These are phyloP conservation scores for Catocala sponsa DNA, from an alignment of 2,888 invertebrate species.

Conservation along the genomic window DNA sequence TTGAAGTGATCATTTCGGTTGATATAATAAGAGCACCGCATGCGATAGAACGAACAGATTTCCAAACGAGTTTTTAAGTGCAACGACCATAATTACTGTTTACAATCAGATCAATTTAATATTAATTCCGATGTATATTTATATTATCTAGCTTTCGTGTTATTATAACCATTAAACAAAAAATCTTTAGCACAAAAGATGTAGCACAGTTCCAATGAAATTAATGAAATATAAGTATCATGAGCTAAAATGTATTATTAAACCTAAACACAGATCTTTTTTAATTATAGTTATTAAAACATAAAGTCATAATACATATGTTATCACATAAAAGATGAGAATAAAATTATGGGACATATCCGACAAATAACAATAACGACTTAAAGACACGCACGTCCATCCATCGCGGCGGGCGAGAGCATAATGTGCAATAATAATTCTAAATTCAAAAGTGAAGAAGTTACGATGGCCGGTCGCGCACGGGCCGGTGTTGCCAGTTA, in stretches of 20 bases:
- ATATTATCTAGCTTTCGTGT: conserved; percentile 9
- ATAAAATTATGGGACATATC: conserved; percentile 56
- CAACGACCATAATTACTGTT: conserved; percentile 36
- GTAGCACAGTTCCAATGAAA: neutral
- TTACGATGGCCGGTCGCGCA: conserved; percentile 78
- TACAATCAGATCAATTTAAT: conserved; percentile 33
- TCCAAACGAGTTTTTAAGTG: conserved; percentile 39
- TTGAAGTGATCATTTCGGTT: too few species aligned
- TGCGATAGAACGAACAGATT: conserved; percentile 11
- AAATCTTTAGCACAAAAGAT: neutral
- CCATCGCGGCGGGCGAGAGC: conserved; percentile 57
- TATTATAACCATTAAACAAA: conserved; percentile 13
- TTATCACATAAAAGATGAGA: conserved; percentile 28
- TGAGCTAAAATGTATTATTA: conserved; percentile 38
- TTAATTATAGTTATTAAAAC: conserved; percentile 38
- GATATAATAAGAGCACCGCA: neutral
- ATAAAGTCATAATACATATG: conserved; percentile 31
- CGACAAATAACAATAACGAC: conserved; percentile 61
- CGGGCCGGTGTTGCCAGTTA: conserved; percentile 84
- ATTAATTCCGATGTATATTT: conserved; percentile 18
- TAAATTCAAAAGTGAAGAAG: conserved; percentile 81
- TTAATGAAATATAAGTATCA: conserved; percentile 19
- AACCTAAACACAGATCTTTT: conserved; percentile 27
- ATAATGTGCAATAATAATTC: conserved; percentile 75
- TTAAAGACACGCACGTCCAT: conserved; percentile 69